Base-by-base conservation (phyloP, 2,888 invertebrate species). In the Drosophila buzzatii region DNA sequence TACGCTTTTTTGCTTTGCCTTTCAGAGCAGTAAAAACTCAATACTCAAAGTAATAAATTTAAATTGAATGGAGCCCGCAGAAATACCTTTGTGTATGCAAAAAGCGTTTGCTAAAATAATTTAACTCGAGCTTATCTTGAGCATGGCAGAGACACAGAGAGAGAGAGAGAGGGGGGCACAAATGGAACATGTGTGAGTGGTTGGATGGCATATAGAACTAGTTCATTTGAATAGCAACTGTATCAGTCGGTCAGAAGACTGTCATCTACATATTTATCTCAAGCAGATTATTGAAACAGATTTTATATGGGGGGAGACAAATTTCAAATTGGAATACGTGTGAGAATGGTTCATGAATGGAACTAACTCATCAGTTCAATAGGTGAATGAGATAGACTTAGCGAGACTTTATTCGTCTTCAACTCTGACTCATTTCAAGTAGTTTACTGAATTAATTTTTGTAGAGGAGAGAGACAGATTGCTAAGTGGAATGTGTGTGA, bases 11-110 rank as follows among this genome's bases (percentile, higher is more conserved):
- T 44, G 53, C 57, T 27, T 53, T 27, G 37, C 53, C 27, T 53
- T 37, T 51, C 23, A 58, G 53, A 59, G 58, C 39, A 42, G 56
- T 64, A 68, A 65, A 55, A 72, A 51, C 58, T 59, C 45, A 63
- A 68, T 73, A 56, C 59, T 73, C 76, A 61, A 62, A 75, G 70
- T 56, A 62, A 75, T 70, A 74, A 74, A 63, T 68, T 62, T 41
- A 68, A 73, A 63, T 73, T 69, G 69, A 74, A 74, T 60, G 59
- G 42, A 56, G 73, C 41, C 51, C 49, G 53, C 62, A 51, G 51
- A 68, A 63, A 63, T 68, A 35, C 35, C 42, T 67, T 67, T 72
- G 47, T 66, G 39, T 42, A 35, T n/a, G 57, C 41, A 63, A 60
- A 63, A 47, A 39, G 39, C 23, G 60, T 23, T 60, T 47, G 23